phyloP scores from a whole-genome alignment of 37 sponge, comb jelly and placozoan species.

The Amphimedon queenslandica region DNA sequence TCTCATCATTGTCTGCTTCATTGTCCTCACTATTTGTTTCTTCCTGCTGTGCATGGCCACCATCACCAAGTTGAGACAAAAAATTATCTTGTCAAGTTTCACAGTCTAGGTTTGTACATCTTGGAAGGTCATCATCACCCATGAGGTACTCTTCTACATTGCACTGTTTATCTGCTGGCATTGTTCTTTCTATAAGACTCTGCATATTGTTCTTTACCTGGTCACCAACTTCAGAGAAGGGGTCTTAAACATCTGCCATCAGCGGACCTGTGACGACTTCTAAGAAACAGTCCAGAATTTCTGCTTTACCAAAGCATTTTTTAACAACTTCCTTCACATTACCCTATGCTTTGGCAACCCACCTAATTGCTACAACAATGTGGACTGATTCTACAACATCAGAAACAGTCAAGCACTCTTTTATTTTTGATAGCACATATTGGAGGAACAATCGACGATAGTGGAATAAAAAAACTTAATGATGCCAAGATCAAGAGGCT shows the following conservation, averaged over 20 bases:
- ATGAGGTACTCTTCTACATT: slow-evolving; percentile 20
- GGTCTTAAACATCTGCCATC: slow-evolving; percentile 10
- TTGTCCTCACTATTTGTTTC: too few species aligned
- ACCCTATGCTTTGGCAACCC: slow-evolving; percentile 15
- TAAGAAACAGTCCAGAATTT: slow-evolving; percentile 9
- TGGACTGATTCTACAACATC: slow-evolving; percentile 29
- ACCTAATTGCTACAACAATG: slow-evolving; percentile 8
- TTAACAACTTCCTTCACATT: slow-evolving; percentile 19
- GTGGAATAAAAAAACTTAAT: slow-evolving; percentile 13
- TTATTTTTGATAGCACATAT: slow-evolving; percentile 50
- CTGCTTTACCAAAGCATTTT: slow-evolving; percentile 56
- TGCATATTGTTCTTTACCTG: background rate
- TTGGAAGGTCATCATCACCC: slow-evolving; percentile 33
- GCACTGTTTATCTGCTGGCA: slow-evolving; percentile 16
- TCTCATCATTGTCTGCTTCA: too few species aligned
- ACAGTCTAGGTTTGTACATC: slow-evolving; percentile 24
- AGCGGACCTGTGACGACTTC: background rate
- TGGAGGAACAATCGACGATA: background rate
- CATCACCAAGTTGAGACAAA: too few species aligned
- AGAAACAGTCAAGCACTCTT: slow-evolving; percentile 34
- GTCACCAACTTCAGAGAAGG: background rate
- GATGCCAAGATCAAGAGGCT: slow-evolving; percentile 23
- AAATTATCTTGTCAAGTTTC: slow-evolving; percentile 37
- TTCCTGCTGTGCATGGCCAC: too few species aligned
- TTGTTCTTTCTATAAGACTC: background rate